Evolutionary conservation across 2,888 invertebrate species (phyloP).

Genomic region (Thecocarcelia acutangulata): DNA sequence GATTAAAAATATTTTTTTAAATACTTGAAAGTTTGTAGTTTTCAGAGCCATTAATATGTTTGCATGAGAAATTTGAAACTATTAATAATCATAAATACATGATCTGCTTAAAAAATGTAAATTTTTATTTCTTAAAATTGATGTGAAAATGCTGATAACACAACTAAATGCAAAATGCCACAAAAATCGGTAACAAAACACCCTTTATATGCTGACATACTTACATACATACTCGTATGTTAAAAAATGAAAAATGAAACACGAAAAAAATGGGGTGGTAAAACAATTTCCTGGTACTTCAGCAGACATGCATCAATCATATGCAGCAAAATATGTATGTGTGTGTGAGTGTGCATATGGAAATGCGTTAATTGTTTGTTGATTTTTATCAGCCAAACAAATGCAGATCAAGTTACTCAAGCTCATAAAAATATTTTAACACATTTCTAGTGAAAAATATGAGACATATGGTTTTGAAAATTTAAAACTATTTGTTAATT

Average conservation of each 20-base stretch:
- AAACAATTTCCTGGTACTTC: conserved; percentile 3
- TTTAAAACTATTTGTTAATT: background rate
- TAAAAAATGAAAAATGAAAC: background rate
- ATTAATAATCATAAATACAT: conserved; percentile 60
- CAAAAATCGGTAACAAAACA: conserved; percentile 61
- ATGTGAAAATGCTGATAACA: conserved; percentile 38
- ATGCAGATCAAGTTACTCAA: conserved; percentile 47
- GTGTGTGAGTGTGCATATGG: too few species aligned
- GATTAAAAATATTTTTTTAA: background rate
- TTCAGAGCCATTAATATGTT: conserved; percentile 34
- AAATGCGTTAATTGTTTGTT: conserved; percentile 57
- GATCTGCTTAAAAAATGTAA: conserved; percentile 50
- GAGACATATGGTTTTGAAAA: conserved; percentile 8
- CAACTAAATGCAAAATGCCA: conserved; percentile 65
- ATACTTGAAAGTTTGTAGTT: conserved; percentile 1
- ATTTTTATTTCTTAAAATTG: conserved; percentile 38
- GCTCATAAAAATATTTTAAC: conserved; percentile 40
- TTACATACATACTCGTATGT: background rate
- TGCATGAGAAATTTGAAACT: conserved; percentile 67
- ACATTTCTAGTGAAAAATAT: conserved; percentile 54
- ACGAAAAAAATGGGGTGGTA: conserved; percentile 40
- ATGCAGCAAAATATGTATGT: conserved; percentile 9
- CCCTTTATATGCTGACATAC: conserved; percentile 33
- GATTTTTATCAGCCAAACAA: conserved; percentile 59
- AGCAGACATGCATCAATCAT: background rate